Percentiles rank a stretch among this genome's conserved stretches.
phyloP scores from a whole-genome alignment of 1,140 invertebrate genomes.

The Hypothenemus hampei region DNA sequence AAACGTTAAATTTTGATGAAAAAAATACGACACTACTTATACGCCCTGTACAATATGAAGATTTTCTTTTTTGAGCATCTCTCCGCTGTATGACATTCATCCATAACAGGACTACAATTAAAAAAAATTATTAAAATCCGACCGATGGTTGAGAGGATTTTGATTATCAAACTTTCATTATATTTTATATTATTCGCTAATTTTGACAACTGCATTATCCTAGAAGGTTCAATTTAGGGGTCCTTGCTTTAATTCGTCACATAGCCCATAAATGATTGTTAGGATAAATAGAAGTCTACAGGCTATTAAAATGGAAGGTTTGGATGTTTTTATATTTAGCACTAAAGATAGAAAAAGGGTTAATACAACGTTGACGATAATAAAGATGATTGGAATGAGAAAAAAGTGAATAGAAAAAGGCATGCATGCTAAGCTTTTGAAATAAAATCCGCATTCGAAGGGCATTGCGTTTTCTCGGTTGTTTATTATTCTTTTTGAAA shows the following conservation, averaged over 20 bases:
- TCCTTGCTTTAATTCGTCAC: neutral
- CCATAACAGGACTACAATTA: no score
- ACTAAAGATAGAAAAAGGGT: constrained; percentile 52
- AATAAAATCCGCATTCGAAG: constrained; percentile 61
- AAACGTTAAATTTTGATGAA: no score
- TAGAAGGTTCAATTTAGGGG: neutral
- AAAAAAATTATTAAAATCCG: no score
- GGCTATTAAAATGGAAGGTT: neutral
- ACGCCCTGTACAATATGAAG: no score
- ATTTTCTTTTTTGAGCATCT: no score
- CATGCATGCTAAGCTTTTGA: constrained; percentile 49
- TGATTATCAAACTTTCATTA: no score
- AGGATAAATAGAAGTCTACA: neutral
- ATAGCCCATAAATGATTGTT: neutral
- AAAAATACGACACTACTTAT: no score
- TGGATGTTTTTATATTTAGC: constrained; percentile 23
- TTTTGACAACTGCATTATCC: no score
- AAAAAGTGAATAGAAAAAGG: constrained; percentile 60
- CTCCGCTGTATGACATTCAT: no score
- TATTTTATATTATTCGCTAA: no score
- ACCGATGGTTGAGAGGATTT: no score
- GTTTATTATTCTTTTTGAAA: constrained; percentile 51
- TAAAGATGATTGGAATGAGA: constrained; percentile 57
- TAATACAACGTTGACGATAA: constrained; percentile 64
- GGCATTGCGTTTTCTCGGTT: constrained; percentile 55